Conservation (phyloP, 2,797 vertebrate species). For the Ibycter americanus region DNA sequence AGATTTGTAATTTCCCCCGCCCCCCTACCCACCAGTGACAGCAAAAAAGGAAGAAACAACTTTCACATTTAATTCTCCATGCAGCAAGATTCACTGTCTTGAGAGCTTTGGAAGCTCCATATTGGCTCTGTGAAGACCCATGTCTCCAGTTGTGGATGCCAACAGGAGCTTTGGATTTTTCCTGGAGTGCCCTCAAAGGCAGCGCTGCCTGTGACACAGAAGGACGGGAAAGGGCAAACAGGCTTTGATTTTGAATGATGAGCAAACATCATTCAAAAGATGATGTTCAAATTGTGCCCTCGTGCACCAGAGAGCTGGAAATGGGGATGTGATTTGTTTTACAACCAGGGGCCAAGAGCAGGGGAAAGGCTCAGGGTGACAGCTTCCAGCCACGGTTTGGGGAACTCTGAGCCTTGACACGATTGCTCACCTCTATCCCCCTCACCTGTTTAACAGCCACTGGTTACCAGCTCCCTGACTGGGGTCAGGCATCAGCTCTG, state of each 20-base stretch:
- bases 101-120: neutral
- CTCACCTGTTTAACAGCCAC: neutral
- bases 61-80: neutral
- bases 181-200: neutral
- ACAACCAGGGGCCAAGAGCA: neutral
- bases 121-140: neutral
- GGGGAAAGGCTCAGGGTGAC: neutral
- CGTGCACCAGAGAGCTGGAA: neutral
- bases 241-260: slow-evolving; percentile 2
- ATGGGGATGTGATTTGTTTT: neutral
- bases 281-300: neutral
- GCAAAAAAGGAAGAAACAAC: neutral
- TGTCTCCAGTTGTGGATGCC: neutral
- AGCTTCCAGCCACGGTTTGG: neutral
- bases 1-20: neutral
- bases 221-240: slow-evolving; percentile 4
- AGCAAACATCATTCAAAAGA: slow-evolving; percentile 12
- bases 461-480: neutral
- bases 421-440: neutral
- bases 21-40: fast-evolving
- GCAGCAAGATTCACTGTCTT: neutral
- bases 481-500: neutral
- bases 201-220: neutral
- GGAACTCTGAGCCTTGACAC: neutral
- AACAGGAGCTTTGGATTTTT: neutral